These are phyloP conservation scores for Drosophila oshimai DNA, from an alignment of 1,140 invertebrate genomes.

Conservation along the genomic window DNA sequence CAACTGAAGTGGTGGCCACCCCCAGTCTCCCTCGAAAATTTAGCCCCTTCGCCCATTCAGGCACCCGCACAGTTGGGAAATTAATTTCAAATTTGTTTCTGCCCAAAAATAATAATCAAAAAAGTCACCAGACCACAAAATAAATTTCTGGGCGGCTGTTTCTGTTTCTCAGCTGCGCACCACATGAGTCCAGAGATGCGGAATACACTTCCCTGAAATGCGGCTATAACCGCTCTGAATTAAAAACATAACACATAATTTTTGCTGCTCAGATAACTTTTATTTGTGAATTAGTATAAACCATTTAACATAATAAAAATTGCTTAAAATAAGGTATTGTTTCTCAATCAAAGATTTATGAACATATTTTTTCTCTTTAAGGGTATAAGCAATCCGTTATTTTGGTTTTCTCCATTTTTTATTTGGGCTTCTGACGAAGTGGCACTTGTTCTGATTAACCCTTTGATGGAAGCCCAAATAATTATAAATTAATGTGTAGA, in stretches of 20 bases:
- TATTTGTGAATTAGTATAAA: too few relatives aligned
- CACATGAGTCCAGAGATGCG: slow-evolving; percentile 7
- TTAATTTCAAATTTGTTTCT: slow-evolving; percentile 46
- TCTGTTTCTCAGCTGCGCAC: slow-evolving; percentile 19
- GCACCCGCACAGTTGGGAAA: slow-evolving; percentile 46
- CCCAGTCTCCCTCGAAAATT: not conserved
- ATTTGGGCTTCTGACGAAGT: slow-evolving; percentile 11
- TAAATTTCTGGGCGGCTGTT: slow-evolving; percentile 31
- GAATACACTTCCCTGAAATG: not conserved
- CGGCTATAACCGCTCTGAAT: too few relatives aligned
- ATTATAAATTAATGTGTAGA: slow-evolving; percentile 52
- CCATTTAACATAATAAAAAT: too few relatives aligned
- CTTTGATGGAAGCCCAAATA: slow-evolving; percentile 55
- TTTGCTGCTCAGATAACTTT: too few relatives aligned
- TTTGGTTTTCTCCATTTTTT: not conserved
- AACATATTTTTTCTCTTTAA: not conserved
- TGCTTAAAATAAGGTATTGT: too few relatives aligned
- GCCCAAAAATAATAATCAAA: slow-evolving; percentile 24
- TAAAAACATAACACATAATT: too few relatives aligned
- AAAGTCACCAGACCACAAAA: slow-evolving; percentile 48
- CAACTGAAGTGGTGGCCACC: not conserved
- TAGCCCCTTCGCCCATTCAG: not conserved
- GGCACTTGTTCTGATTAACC: slow-evolving; percentile 59
- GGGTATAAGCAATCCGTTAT: not conserved
- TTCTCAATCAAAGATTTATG: too few relatives aligned